Base-by-base conservation (phyloP, 2,888 invertebrate genomes). In the Rhogogaster chlorosoma region DNA sequence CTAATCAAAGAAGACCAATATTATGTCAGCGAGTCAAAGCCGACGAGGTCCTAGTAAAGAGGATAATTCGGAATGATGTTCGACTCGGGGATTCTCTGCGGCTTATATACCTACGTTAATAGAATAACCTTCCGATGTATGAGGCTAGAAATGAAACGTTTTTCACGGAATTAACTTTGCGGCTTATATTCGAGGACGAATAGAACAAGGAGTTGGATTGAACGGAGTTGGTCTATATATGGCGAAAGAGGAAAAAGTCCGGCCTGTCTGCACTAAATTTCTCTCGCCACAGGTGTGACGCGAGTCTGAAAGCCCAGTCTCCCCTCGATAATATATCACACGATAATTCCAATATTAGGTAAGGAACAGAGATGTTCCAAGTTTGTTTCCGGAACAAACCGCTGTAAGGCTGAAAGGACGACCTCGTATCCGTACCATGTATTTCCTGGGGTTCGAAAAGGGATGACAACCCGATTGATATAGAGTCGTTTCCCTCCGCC, bases 261-360 rank as follows among this genome's bases (percentile, higher is more conserved):
- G 7, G 0, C 9, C 29, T 29, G 53, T 53, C 53, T 36, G 77
- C 45, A 53, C 49, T 57, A 38, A 80, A 80, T 80, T 61, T 80
- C 6, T 80, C 61, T n/a, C 80, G 61, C 42, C 49, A 29, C 78
- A 84, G 84, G 78, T 84, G 84, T 78, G 32, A 67, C 84, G 49
- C 12, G 45, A 36, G 22, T n/a, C 45, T 45, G 45, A 38, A 49
- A 36, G 38, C 18, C 7, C 71, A 42, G 42, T 61, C 61, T 61
- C 67, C 78, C 78, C 78, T 84, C 42, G 49, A 78, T 77, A 38
- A 78, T 84, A 84, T 67, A 84, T 84, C 84, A 84, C 84, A 53
- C 64, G 67, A 84, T 84, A 75, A 84, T 77, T 84, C 84, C 77
- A 22, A 84, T 84, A 84, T 84, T 78, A 77, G 42, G 84, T 84